Base-by-base conservation (phyloP, 2,797 vertebrate species). In the Malacoraja senta region DNA sequence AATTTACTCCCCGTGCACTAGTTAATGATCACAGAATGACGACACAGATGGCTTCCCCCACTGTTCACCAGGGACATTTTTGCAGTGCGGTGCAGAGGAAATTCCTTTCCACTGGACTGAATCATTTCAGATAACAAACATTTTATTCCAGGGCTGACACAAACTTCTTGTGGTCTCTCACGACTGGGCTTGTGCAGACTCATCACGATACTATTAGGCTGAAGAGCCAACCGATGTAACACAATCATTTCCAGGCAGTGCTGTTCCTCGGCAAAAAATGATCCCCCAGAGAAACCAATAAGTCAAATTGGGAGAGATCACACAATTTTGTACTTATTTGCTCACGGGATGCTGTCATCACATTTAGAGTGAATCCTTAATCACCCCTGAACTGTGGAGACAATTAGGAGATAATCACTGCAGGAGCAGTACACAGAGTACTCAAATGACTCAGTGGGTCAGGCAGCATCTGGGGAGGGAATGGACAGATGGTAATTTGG, bases 11-110 rank as follows among this genome's bases (percentile, higher is more conserved):
- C 29, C 53, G 17, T 4, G 24, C 61, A 65, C 80, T 26, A 24
- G 80, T 86, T 86, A n/a, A 61, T 86, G 83, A 65, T 65, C 83
- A 65, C 83, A 86, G 58, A 63, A n/a, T 61, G n/a, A 63, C 58
- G 63, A 63, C 26, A 63, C 29, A 61, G 58, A 19, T 65, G 83
- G 13, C 29, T n/a, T 63, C 58, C n/a, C 83, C 71, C 21, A 24
- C 71, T 24, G 17, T 19, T 53, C 83, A 63, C 58, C 58, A 65
- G 58, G 83, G 58, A 65, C 83, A 86, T 63, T 32, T 63, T 38
- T 86, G 26, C 13, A n/a, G 26, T 63, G 13, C 13, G 15, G 3
- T 61, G 13, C 58, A 63, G 13, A 58, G 58, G 83, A 63, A 63
- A 86, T 86, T 86, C 26, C 58, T 65, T 86, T 86, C 61, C n/a